phyloP scores from a whole-genome alignment of 2,797 vertebrate genomes.

The Chelon auratus region DNA sequence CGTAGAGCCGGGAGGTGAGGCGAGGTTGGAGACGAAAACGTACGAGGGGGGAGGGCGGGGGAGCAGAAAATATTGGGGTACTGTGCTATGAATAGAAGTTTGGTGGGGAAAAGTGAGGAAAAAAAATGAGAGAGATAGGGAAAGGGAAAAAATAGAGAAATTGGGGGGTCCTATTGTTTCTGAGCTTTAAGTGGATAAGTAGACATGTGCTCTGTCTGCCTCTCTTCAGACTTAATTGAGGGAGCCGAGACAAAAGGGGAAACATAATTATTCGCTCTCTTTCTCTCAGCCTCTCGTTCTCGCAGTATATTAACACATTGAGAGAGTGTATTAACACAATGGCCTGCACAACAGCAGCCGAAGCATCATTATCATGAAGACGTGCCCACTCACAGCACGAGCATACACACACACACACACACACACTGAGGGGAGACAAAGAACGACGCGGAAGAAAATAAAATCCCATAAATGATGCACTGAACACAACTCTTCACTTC shows the following conservation, averaged over 20 bases:
- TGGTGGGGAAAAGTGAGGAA: conserved; percentile 43
- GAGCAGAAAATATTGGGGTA: conserved; percentile 20
- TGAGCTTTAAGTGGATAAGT: conserved; percentile 80
- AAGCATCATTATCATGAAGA: conserved; percentile 61
- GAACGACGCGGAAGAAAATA: conserved; percentile 29
- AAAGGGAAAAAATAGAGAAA: conserved; percentile 35
- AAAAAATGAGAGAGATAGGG: conserved; percentile 17
- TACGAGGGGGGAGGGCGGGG: conserved; percentile 11
- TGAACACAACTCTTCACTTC: neutral
- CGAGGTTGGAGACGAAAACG: conserved; percentile 51
- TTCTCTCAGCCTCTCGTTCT: conserved; percentile 62
- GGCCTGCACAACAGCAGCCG: conserved; percentile 49
- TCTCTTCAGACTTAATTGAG: conserved; percentile 82
- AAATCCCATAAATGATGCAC: neutral
- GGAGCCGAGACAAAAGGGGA: conserved; percentile 82
- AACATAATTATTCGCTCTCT: conserved; percentile 79
- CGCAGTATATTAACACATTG: conserved; percentile 66
- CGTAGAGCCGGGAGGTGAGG: conserved; percentile 67
- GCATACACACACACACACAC: conserved; percentile 29
- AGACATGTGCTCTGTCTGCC: conserved; percentile 76
- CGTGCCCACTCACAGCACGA: conserved; percentile 30
- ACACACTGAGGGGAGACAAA: conserved; percentile 45
- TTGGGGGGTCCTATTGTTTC: conserved; percentile 77
- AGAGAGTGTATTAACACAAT: conserved; percentile 66
- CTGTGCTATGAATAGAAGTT: conserved; percentile 66